Evolutionary conservation across 2,113 vertebrate genomes (phyloP).

Genomic region (Kobus ellipsiprymnus): DNA sequence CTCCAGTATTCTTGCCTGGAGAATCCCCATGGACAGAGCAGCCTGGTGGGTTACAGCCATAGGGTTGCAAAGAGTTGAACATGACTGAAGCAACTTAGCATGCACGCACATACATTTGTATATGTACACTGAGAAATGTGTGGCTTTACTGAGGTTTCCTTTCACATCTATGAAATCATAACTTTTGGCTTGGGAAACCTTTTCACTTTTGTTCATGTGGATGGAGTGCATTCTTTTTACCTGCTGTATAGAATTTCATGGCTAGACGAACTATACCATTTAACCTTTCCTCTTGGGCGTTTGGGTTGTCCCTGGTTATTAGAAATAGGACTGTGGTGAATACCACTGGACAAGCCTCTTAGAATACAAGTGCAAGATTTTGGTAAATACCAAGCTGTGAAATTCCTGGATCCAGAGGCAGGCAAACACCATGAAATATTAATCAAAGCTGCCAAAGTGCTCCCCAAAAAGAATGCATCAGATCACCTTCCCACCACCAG

Average conservation of each 20-base stretch:
- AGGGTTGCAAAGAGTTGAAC: background rate
- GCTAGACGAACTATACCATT: background rate
- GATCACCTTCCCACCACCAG: background rate
- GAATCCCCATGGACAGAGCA: background rate
- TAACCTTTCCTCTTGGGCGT: background rate
- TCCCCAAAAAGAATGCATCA: background rate
- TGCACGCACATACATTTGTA: background rate
- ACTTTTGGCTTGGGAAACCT: background rate
- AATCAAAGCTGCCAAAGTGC: background rate
- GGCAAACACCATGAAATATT: accelerated
- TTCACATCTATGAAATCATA: background rate
- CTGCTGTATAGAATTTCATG: background rate
- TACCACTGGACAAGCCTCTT: background rate
- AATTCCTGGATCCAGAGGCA: background rate
- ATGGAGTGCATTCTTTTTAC: background rate
- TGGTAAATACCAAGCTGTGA: background rate
- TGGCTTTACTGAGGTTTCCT: background rate
- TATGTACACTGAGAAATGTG: background rate
- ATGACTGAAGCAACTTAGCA: background rate
- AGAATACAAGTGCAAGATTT: background rate
- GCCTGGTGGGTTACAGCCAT: background rate
- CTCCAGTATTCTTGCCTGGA: background rate
- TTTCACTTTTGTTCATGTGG: background rate
- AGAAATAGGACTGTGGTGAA: background rate
- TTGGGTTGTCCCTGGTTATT: background rate